Base-by-base conservation (phyloP, 2,888 invertebrate species). In the Pollenia angustigena region DNA sequence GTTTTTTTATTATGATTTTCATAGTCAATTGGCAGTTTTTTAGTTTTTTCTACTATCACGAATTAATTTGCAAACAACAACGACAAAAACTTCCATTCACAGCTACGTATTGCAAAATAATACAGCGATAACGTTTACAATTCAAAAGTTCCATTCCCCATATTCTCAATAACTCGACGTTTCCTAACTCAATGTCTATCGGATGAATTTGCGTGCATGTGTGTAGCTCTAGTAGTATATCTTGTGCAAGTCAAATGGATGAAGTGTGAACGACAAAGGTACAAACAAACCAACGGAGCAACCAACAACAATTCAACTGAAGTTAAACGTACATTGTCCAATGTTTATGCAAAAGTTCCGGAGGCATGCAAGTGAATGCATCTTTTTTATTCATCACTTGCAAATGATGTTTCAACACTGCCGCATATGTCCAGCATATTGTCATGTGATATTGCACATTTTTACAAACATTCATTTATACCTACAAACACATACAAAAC, bases 371-470 rank as follows among this genome's bases (percentile, higher is more conserved):
- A 71, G 69, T 69, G 52, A 80, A 80, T 80, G 79, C 79, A 80
- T 80, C 71, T 80, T 80, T 80, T 80, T 80, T 80, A 79, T 80
- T 80, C 69, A 69, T 69, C 69, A 80, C 69, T 80, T 80, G 69
- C 69, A 80, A 80, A 80, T 62, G 79, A 69, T 71, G 60, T 80
- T 71, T 80, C 69, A 80, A 71, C 69, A 71, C 79, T 80, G 48
- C 60, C 68, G n/a, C 52, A 80, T 44, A 71, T 71, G 50, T 18
- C 60, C 50, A 80, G 18, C 60, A 71, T 62, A 71, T 71, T 79
- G 79, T 79, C 79, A 60, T 60, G 50, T 69, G 58, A 79, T 69
- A 60, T 42, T 44, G 50, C 50, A 60, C 32, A 75, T 6, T 42
- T 40, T 8, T n/a, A 64, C n/a, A 64, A 42, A 75, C 44, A 32